A percentile compares a stretch with the other conserved stretches of the same genome.
Conservation (phyloP, 2,113 vertebrate genomes). For the Tychaedon coryphoeus region DNA sequence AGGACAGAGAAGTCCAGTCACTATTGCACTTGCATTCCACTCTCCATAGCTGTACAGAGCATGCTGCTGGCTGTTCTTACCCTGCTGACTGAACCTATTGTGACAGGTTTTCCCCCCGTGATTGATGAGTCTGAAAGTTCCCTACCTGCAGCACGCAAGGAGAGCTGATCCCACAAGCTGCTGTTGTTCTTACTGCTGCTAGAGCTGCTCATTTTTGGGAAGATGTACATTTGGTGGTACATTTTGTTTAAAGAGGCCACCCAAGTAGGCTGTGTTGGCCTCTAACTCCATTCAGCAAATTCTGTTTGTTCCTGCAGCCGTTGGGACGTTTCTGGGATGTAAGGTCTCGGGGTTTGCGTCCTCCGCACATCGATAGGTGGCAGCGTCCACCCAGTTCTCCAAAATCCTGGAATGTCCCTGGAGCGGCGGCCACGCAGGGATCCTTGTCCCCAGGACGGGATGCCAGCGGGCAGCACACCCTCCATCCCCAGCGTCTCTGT, state of each 20-base stretch:
- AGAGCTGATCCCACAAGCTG: background rate
- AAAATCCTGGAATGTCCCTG: rapidly evolving
- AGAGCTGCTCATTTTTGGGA: background rate
- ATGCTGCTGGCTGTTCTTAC: background rate
- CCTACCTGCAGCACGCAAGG: background rate
- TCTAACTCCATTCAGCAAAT: background rate
- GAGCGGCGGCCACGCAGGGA: background rate
- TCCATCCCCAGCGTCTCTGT: rapidly evolving
- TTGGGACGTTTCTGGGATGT: rapidly evolving
- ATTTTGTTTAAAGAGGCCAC: background rate
- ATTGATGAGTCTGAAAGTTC: background rate
- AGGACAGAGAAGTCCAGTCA: background rate
- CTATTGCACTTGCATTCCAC: background rate
- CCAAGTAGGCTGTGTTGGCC: background rate
- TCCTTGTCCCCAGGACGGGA: background rate
- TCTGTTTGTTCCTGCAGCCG: background rate
- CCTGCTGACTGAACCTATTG: background rate
- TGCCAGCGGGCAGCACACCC: background rate
- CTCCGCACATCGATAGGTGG: slow-evolving; percentile 73
- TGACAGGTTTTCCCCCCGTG: rapidly evolving
- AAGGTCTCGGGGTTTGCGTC: background rate
- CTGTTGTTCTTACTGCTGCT: background rate
- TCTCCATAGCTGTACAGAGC: background rate
- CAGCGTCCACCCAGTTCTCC: slow-evolving; percentile 67
- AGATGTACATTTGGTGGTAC: rapidly evolving